phyloP scores from a whole-genome alignment of 2,113 vertebrate species.

The Neolamprologus sp. region DNA sequence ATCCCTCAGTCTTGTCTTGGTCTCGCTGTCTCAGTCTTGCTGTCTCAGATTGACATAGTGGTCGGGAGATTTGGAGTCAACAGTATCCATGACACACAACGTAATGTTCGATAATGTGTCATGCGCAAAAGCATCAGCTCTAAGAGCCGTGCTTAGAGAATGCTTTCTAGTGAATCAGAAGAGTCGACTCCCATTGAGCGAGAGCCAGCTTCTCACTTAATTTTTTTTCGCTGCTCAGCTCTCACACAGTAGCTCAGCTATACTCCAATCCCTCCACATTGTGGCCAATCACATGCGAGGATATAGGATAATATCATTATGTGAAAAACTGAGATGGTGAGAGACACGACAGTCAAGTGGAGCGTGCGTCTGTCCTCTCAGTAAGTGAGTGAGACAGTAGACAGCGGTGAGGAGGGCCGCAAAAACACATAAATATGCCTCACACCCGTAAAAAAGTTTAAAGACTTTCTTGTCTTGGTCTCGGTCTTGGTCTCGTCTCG shows the following conservation, averaged over 20 bases:
- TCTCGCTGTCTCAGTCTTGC: background rate
- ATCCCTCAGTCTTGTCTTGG: background rate
- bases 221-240: background rate
- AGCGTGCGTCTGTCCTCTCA: background rate
- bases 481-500: background rate
- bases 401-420: background rate
- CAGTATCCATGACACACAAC: background rate
- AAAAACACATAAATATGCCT: background rate
- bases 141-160: too few relatives aligned
- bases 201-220: background rate
- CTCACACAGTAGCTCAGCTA: background rate
- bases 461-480: background rate
- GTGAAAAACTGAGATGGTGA: background rate
- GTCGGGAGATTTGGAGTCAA: background rate
- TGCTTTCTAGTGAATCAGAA: too few relatives aligned
- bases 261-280: background rate
- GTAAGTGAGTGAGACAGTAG: background rate
- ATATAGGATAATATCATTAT: background rate
- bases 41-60: background rate
- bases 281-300: background rate
- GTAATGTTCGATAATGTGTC: background rate
- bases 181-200: background rate
- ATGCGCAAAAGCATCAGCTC: too few relatives aligned
- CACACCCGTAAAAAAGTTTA: background rate
- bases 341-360: background rate